These are phyloP conservation scores for Altica lythri DNA, from an alignment of 2,888 invertebrate species.

Conservation along the genomic window DNA sequence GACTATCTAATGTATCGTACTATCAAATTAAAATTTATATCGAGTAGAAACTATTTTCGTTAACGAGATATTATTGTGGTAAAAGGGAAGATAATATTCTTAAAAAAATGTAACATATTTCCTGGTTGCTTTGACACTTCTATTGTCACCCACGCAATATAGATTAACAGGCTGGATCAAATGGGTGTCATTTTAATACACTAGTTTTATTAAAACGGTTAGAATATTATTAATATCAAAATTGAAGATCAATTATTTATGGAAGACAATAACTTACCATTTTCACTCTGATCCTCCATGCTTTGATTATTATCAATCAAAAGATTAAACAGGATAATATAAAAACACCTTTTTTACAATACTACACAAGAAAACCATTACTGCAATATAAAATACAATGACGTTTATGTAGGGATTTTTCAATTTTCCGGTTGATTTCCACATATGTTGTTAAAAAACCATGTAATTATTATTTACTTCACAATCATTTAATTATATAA, in stretches of 20 bases:
- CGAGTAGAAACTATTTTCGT: background rate
- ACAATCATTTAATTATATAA: no score
- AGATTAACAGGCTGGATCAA: conserved; percentile 8
- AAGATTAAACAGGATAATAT: conserved; percentile 2
- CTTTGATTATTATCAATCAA: conserved; percentile 15
- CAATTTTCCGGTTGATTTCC: no score
- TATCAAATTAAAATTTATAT: conserved; percentile 6
- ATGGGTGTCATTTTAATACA: conserved; percentile 13
- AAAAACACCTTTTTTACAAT: conserved; percentile 11
- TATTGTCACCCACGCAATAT: conserved; percentile 21
- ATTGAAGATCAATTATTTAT: conserved; percentile 1
- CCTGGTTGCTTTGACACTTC: conserved; percentile 14
- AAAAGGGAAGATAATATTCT: background rate
- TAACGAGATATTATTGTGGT: background rate
- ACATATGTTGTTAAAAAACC: no score
- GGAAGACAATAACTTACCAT: conserved; percentile 11
- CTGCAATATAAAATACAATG: no score
- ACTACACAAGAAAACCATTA: background rate
- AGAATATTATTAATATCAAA: background rate
- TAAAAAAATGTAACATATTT: conserved; percentile 19
- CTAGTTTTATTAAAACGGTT: background rate
- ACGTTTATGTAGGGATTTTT: no score
- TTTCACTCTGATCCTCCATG: conserved; percentile 22
- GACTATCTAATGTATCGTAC: background rate
- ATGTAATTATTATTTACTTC: no score